Base-by-base conservation (phyloP, 2,797 vertebrate species). In the Huso huso region DNA sequence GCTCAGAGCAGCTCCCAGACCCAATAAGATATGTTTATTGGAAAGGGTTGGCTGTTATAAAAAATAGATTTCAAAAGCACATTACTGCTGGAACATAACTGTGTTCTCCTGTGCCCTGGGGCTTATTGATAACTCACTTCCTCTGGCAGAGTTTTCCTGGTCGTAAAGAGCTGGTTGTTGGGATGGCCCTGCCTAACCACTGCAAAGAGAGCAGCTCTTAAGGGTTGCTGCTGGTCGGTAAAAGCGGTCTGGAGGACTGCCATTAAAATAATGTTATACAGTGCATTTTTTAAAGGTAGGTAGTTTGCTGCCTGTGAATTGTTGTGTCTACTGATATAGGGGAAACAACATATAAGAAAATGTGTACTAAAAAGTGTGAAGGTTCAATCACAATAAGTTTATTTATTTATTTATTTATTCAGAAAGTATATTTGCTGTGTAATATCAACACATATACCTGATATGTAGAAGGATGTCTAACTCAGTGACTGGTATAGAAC, bases 21-120 rank as follows among this genome's bases (percentile, higher is more conserved):
- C 61, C 15, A 62, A 62, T 62, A 62, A 62, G 13, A 37, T 18
- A 62, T n/a, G 18, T 62, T 23, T 62, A 37, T 62, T 55, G 52
- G 52, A 55, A 55, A 55, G 52, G 9, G 12, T n/a, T 55, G 52
- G 12, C 52, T 55, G 52, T 55, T 55, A 55, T 55, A 55, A 55
- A 55, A 55, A 55, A 55, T 55, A n/a, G 52, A 55, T 55, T 55
- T 55, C 52, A 55, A 55, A 55, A 55, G 52, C 52, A n/a, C 52
- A 55, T 55, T 55, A 55, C 52, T 55, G 3, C 52, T n/a, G 52
- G 52, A 55, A 55, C 52, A n/a, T 55, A 55, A 55, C 52, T 9
- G 52, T 55, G 52, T 4, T 55, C 52, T 55, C 52, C 52, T 9
- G 12, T 55, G 52, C 52, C 52, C 52, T 6, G 0, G 12, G 52